Evolutionary conservation across 2,888 invertebrate species (phyloP), one percentile per base, ranked within the genome.

Genomic region (Incurvaria masculella): DNA sequence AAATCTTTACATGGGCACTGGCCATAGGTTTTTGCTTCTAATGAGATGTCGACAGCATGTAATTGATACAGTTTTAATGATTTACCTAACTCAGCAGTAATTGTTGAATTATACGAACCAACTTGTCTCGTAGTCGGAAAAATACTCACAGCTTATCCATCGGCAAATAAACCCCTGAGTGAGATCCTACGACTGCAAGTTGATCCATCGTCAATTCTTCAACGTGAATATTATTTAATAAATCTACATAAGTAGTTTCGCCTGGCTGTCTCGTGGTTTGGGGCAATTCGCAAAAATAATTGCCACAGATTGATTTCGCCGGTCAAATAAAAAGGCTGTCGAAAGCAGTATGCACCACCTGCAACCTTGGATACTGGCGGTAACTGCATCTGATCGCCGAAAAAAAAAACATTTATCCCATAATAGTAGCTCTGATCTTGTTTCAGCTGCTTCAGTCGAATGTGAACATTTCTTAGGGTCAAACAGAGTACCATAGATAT

Each of bases 1-100:
- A 23, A 43, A 20, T 43, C 43, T 23, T 43, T 41, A 10, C 41
- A 17, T 41, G 41, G 41, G 18, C 21, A 20, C 21, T 41, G 41
- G 20, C 43, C 23, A 21, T 43, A 43, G 5, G 43, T 43, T 43
- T 43, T 43, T 11, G 21, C 21, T 17, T 43, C 43, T 21, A 43
- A 43, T 10, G 43, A 41, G 11, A 41, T 41, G 41, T 41, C 41
- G 18, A 41, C 41, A 41, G 41, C 41, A 16, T 41, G 10, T 20
- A 21, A 8, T 11, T 18, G 41, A 21, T 41, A 41, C 18, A 41
- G 10, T 17, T 41, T 41, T 41, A 21, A 20, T 4, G 21, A 18
- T 41, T 41, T 41, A 10, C 21, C 6, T n/a, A 41, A 41, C 41
- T 41, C 41, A 4, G 16, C 4, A 20, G 41, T 41, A 8, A 41